Percentiles rank a stretch among this genome's conserved stretches.
These are phyloP conservation scores for Sebastes steindachneri DNA, from an alignment of 2,797 vertebrate species.

Conservation along the genomic window DNA sequence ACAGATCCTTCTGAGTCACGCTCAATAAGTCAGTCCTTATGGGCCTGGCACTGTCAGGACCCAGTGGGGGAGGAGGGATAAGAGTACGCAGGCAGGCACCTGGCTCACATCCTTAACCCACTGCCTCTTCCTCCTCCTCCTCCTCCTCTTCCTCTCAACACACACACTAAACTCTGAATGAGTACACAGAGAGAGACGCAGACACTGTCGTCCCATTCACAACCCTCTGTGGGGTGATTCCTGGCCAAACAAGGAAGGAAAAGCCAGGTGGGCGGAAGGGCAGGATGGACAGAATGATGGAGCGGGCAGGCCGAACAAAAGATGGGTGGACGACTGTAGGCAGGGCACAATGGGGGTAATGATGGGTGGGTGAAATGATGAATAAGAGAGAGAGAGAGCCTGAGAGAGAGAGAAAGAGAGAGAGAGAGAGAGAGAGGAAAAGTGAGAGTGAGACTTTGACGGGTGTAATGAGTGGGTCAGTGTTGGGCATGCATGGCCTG, in stretches of 20 bases:
- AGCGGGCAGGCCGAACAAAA: slow-evolving; percentile 61
- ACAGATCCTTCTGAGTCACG: slow-evolving; percentile 75
- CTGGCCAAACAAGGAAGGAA: slow-evolving; percentile 74
- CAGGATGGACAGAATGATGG: slow-evolving; percentile 66
- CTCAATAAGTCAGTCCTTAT: slow-evolving; percentile 78
- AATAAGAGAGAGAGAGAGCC: slow-evolving; percentile 38
- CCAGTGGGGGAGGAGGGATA: slow-evolving; percentile 49
- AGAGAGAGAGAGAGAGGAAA: background rate
- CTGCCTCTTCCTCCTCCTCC: slow-evolving; percentile 42
- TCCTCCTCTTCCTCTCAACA: slow-evolving; percentile 49
- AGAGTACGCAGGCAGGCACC: slow-evolving; percentile 64
- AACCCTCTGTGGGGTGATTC: slow-evolving; percentile 64
- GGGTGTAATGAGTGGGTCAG: slow-evolving; percentile 68
- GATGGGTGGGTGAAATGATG: slow-evolving; percentile 64
- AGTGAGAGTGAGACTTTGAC: slow-evolving; percentile 41
- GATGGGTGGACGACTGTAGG: slow-evolving; percentile 49
- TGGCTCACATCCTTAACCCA: slow-evolving; percentile 73
- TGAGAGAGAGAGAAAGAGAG: background rate
- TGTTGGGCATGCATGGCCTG: slow-evolving; percentile 69
- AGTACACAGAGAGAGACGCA: slow-evolving; percentile 51
- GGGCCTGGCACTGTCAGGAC: slow-evolving; percentile 64
- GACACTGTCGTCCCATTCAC: slow-evolving; percentile 71
- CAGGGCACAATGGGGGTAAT: slow-evolving; percentile 63
- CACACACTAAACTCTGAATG: slow-evolving; percentile 42
- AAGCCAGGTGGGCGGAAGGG: slow-evolving; percentile 71